Base-by-base conservation (phyloP, 2,113 vertebrate genomes). In the Vulpes lagopus region DNA sequence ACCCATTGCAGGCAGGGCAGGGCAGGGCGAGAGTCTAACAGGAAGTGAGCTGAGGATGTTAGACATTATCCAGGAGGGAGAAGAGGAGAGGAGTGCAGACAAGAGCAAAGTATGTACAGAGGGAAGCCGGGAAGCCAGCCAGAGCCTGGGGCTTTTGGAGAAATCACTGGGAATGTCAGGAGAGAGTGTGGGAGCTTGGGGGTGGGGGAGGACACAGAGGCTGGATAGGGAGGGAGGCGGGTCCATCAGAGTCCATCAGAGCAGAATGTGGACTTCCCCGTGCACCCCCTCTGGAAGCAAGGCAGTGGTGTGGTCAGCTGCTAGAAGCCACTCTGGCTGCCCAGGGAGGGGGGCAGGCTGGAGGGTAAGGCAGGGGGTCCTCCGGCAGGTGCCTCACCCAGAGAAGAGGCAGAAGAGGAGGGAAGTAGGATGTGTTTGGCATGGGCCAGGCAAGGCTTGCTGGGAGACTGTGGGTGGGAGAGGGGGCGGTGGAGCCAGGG, bases 311-410 rank as follows among this genome's bases (percentile, higher is more conserved):
- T 15, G 22, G 20, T 43, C 53, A 32, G 64, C 30, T 49, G 25
- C 65, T 57, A 81, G 49, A 89, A 35, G 35, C 43, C 60, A 83
- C 25, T 62, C 43, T n/a, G 43, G 67, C 10, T 8, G 43, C 11
- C 32, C 1, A 0, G 1, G 11, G 55, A 43, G 43, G 43, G 43
- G 11, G 22, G 30, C 30, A 5, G 20, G 2, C 5, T 10, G 5
- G 59, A 49, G 81, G 38, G 25, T 65, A 49, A 81, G 10, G 10
- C 32, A 35, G 35, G 53, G 49, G 27, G n/a, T 14, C 9, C 57
- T 59, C 30, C n/a, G 35, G 62, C 49, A 59, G 55, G 59, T 2
- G 2, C 32, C 73, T 51, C 49, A 27, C 76, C 43, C 9, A 0
- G 60, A 10, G 30, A 69, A 69, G 62, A 16, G 15, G 25, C 22